Conservation (phyloP, 2,113 vertebrate species). For the Talpa occidentalis region DNA sequence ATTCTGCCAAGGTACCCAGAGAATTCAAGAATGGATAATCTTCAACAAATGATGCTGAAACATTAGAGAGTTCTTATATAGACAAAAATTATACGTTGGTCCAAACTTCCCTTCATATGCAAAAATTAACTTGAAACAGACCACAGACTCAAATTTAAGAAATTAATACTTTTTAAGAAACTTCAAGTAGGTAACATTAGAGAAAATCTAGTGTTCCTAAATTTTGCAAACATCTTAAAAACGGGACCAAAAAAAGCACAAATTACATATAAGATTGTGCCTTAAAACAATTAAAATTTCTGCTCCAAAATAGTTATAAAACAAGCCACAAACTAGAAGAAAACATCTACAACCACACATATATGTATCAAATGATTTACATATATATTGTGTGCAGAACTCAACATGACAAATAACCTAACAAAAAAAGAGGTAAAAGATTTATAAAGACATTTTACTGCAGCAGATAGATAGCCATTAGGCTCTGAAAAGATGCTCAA, state of each 20-base stretch:
- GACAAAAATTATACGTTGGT: neutral
- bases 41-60: neutral
- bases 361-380: no score
- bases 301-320: neutral
- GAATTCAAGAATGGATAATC: neutral
- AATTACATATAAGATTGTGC: neutral
- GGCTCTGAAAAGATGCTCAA: neutral
- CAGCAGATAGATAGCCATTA: neutral
- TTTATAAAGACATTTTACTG: neutral
- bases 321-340: neutral
- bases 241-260: neutral
- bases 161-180: neutral
- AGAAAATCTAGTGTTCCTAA: neutral
- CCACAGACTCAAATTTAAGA: neutral
- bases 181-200: neutral
- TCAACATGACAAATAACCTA: neutral
- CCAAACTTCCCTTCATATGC: neutral
- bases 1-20: neutral
- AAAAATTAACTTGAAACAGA: conserved; percentile 1
- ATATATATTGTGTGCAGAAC: neutral
- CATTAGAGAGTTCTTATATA: neutral
- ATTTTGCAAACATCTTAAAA: neutral
- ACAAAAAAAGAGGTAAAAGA: no score
- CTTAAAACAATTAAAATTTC: neutral
- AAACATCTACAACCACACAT: neutral